These are phyloP conservation scores for Morpho achilles DNA, from an alignment of 2,888 invertebrate genomes.

Conservation along the genomic window DNA sequence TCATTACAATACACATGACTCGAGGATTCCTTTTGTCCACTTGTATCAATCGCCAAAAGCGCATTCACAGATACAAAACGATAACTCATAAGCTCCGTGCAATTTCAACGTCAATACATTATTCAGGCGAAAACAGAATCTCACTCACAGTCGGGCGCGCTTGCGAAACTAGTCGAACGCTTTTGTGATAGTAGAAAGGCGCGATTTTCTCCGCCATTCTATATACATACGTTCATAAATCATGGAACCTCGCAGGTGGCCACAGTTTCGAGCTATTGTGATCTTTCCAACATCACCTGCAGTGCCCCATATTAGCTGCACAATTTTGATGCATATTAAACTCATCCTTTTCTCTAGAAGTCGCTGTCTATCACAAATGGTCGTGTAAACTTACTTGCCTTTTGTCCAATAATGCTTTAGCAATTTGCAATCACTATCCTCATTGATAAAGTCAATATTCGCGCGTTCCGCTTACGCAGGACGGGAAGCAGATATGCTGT, in stretches of 20 bases:
- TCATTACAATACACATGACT: constrained; percentile 3
- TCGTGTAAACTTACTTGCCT: constrained; percentile 12
- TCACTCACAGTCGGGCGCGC: constrained; percentile 24
- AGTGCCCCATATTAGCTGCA: constrained; percentile 50
- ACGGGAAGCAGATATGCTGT: constrained; percentile 73
- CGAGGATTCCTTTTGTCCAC: constrained; percentile 11
- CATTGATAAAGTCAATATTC: constrained; percentile 26
- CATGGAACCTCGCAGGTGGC: constrained; percentile 59
- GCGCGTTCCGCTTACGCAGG: constrained; percentile 13
- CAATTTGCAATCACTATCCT: constrained; percentile 20
- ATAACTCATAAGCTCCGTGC: constrained; percentile 30
- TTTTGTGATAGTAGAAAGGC: constrained; percentile 43
- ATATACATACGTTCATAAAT: constrained; percentile 52
- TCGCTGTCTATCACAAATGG: constrained; percentile 9
- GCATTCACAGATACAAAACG: constrained; percentile 21
- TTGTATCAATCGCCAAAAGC: constrained; percentile 21
- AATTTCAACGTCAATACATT: constrained; percentile 27
- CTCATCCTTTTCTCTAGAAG: constrained; percentile 25
- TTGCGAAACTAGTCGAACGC: constrained; percentile 33
- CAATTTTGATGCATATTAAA: constrained; percentile 37
- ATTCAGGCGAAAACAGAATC: constrained; percentile 25
- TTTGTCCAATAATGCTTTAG: background rate
- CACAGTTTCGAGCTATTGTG: constrained; percentile 45
- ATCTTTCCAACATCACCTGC: constrained; percentile 53
- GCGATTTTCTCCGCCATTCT: constrained; percentile 61